Base-by-base conservation (phyloP, 2,888 invertebrate genomes). In the Thecophora atra region DNA sequence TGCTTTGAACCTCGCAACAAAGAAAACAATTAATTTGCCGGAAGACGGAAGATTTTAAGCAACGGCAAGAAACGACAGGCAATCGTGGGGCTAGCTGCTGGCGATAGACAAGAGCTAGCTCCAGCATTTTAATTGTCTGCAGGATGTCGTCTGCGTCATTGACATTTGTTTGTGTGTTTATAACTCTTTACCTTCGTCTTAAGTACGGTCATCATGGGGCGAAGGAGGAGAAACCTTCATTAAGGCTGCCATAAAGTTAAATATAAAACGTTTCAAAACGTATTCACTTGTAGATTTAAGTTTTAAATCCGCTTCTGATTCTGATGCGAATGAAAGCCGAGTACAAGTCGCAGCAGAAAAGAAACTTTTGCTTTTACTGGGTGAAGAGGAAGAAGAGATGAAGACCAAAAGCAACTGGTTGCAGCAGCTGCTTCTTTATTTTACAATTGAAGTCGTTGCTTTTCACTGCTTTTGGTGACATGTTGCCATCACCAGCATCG, bases 241-340 rank as follows among this genome's bases (percentile, higher is more conserved):
- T 65, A 47, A 17, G 21, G 11, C 52, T n/a, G 37, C 26, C 30
- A 24, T 21, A 17, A 42, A 42, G 56, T 68, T 44, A 68, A 58
- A 58, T 24, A 58, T 19, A 26, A 58, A 68, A 44, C 58, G n/a
- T 58, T 68, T 42, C 42, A 17, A 68, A 67, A 58, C 44, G 42
- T 17, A 68, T 68, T n/a, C 58, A 56, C 8, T 26, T 26, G 26
- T 6, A 58, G 28, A 24, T n/a, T 24, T 58, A 28, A 7, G 30
- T 52, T 13, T 21, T 19, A n/a, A 58, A n/a, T 67, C 30, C 56
- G 21, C n/a, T 52, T 51, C 56, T 28, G 30, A 67, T 54, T 30
- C 7, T 0, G 7, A 37, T 37, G 37, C 37, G 37, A 37, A 37
- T 1, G 37, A 37, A 37, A 11, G 37, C 6, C 37, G n/a, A 37